Evolutionary conservation across 1,140 invertebrate species (phyloP).

Genomic region (Mycetomoellerius zeteki): DNA sequence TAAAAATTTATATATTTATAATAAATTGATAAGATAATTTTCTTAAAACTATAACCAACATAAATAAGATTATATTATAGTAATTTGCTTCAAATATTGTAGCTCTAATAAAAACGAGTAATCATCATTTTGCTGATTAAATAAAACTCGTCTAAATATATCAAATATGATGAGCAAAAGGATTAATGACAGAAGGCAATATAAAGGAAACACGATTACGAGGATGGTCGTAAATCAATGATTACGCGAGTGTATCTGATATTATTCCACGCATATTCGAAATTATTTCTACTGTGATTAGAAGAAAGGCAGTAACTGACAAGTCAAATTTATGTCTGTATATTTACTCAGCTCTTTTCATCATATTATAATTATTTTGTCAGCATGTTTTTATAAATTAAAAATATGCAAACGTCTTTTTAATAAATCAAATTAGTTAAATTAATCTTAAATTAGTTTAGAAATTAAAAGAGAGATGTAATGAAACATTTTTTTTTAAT

Average conservation of each 20-base stretch:
- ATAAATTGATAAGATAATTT: neutral
- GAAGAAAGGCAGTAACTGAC: slow-evolving; percentile 49
- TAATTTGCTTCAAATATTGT: neutral
- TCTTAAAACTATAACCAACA: neutral
- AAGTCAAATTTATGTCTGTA: slow-evolving; percentile 11
- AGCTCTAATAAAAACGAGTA: slow-evolving; percentile 34
- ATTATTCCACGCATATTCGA: slow-evolving; percentile 35
- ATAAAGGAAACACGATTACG: slow-evolving; percentile 52
- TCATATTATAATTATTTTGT: neutral
- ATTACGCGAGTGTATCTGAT: slow-evolving; percentile 55
- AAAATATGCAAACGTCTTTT: neutral
- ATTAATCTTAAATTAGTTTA: neutral
- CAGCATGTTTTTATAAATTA: neutral
- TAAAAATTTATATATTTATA: neutral
- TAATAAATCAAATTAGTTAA: neutral
- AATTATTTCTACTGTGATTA: slow-evolving; percentile 37
- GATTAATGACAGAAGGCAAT: neutral
- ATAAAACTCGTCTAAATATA: slow-evolving; percentile 18
- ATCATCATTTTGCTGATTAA: slow-evolving; percentile 24
- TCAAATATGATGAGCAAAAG: slow-evolving; percentile 20
- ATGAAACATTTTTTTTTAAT: neutral
- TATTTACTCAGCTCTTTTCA: neutral
- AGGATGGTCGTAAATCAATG: slow-evolving; percentile 64
- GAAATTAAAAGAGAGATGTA: neutral
- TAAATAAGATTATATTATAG: neutral